Evolutionary conservation across 2,888 invertebrate species (phyloP), one percentile per base, ranked within the genome.

Genomic region (Euproctis similis): DNA sequence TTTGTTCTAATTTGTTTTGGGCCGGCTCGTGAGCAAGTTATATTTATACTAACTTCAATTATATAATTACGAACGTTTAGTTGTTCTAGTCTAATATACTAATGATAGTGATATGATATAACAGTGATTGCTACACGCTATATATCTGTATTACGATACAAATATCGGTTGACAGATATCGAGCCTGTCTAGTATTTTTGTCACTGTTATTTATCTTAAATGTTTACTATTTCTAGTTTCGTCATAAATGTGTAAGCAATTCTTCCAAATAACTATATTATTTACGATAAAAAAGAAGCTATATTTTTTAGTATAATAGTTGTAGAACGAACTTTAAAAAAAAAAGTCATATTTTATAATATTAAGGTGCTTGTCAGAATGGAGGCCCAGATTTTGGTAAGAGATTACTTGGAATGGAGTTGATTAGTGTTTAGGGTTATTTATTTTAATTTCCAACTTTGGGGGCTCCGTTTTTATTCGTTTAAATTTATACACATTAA

Each of bases 21-120:
- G 56, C 73, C 70, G 66, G 62, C 58, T 40, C 33, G 30, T 61
- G 62, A 70, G 63, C 65, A 60, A 68, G 57, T 59, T 67, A 60
- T 75, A 64, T 69, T 62, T 68, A 59, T 60, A 43, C 62, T 58
- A 59, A 14, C 6, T 4, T 4, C 6, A 52, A 65, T 37, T 44
- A 63, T 66, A 61, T 72, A 54, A 72, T 50, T 72, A 65, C 60
- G 53, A 64, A 70, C 60, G 66, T 70, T 72, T 68, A 71, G 64
- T 75, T 77, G 53, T 64, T 81, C 81, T 82, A 82, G 81, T 82
- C 81, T 80, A 75, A 70, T 63, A 54, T 67, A n/a, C 10, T 3
- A 74, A 63, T 52, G 66, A 78, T 75, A 50, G 49, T 71, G 67
- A 44, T 38, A 27, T 17, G 10, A 25, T 24, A 25, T n/a, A n/a